Percentiles rank a stretch among this genome's conserved stretches.
These are phyloP conservation scores for Drosophila meridionalis DNA, from an alignment of 2,888 invertebrate species.

Conservation along the genomic window DNA sequence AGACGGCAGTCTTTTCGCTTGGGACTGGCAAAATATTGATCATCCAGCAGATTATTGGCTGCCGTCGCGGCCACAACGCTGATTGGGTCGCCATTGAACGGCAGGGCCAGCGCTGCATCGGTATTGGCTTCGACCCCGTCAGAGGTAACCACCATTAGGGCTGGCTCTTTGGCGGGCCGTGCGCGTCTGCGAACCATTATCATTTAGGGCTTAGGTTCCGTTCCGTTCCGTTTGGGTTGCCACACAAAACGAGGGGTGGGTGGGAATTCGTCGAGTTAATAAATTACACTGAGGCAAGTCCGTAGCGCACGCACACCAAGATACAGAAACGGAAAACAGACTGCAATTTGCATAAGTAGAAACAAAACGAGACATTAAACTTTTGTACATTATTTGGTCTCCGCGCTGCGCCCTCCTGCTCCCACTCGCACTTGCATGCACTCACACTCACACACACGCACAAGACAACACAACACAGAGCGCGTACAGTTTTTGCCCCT, in stretches of 20 bases:
- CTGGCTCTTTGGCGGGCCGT: conserved; percentile 65
- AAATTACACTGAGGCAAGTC: conserved; percentile 54
- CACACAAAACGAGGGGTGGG: conserved; percentile 19
- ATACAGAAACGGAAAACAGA: conserved; percentile 39
- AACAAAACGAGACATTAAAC: conserved; percentile 65
- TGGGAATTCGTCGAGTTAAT: conserved; percentile 45
- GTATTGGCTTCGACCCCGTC: conserved; percentile 29
- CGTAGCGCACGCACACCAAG: conserved; percentile 48
- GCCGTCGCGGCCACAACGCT: conserved; percentile 44
- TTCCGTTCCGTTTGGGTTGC: conserved; percentile 3
- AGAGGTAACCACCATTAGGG: conserved; percentile 38
- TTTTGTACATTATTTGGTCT: conserved; percentile 40
- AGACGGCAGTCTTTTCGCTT: conserved; percentile 85
- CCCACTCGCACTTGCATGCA: conserved; percentile 28
- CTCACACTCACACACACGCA: conserved; percentile 13
- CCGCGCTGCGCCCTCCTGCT: conserved; percentile 28
- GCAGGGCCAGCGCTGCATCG: conserved; percentile 26
- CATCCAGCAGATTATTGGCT: conserved; percentile 76
- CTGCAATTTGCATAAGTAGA: conserved; percentile 70
- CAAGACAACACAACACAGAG: conserved; percentile 32
- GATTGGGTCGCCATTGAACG: conserved; percentile 48
- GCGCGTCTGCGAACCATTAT: conserved; percentile 82
- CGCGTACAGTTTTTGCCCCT: conserved; percentile 77
- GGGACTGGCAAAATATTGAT: conserved; percentile 85
- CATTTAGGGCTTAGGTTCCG: conserved; percentile 45